Evolutionary conservation across 2,888 invertebrate species (phyloP).

Genomic region (Leistus spinibarbis): DNA sequence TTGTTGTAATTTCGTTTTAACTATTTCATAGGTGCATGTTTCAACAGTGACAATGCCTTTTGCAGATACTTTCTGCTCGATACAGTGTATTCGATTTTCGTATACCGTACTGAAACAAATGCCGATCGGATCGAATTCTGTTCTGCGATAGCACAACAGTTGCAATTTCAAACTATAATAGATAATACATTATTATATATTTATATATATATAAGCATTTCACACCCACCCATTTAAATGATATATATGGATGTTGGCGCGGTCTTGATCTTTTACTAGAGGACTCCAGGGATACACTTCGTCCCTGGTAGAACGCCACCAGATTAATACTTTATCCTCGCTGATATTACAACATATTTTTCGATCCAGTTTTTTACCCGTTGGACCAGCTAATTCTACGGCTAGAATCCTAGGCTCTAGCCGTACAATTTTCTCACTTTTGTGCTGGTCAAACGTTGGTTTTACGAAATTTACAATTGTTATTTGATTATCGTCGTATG

Average conservation of each 20-base stretch:
- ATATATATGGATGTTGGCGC: constrained; percentile 87
- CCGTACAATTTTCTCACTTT: constrained; percentile 67
- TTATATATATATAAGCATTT: not conserved
- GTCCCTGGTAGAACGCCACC: constrained; percentile 83
- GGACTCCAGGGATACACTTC: constrained; percentile 96
- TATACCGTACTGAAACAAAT: constrained; percentile 76
- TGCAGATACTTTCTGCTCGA: constrained; percentile 81
- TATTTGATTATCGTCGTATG: constrained; percentile 72
- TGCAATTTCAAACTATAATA: constrained; percentile 70
- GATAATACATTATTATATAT: not conserved
- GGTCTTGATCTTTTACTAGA: constrained; percentile 78
- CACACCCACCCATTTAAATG: constrained; percentile 67
- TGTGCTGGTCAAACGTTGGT: constrained; percentile 60
- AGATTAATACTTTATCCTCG: constrained; percentile 69
- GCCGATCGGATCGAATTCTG: constrained; percentile 87
- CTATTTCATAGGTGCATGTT: constrained; percentile 68
- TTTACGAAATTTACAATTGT: constrained; percentile 69
- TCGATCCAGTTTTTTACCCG: constrained; percentile 62
- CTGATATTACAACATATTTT: constrained; percentile 58
- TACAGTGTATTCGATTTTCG: constrained; percentile 73
- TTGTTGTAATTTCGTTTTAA: constrained; percentile 65
- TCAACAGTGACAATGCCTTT: constrained; percentile 75
- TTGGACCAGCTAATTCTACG: constrained; percentile 62
- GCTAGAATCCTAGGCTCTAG: constrained; percentile 71
- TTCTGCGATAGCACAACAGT: constrained; percentile 78